Evolutionary conservation across 2,888 invertebrate species (phyloP).

Genomic region (Cataglyphis livida): DNA sequence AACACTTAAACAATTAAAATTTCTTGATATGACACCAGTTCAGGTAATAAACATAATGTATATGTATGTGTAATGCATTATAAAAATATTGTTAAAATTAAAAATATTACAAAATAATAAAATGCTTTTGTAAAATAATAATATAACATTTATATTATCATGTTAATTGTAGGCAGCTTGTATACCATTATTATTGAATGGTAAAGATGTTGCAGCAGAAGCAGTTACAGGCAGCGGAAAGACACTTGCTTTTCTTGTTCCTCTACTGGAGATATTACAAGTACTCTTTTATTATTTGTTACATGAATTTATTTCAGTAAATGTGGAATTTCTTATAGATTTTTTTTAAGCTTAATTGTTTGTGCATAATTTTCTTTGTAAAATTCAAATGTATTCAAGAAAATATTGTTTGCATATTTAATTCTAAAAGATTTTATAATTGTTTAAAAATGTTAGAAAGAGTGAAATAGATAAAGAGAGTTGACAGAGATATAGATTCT

Average conservation of each 20-base stretch:
- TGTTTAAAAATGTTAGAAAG: too few relatives aligned
- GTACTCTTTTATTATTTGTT: slow-evolving; percentile 72
- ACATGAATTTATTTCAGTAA: not conserved
- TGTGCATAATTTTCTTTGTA: not conserved
- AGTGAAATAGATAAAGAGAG: too few relatives aligned
- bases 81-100: not conserved
- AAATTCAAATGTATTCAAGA: not conserved
- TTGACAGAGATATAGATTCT: too few relatives aligned
- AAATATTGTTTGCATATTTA: slow-evolving; percentile 10
- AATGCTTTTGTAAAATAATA: not conserved
- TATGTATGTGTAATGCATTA: not conserved
- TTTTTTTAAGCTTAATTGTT: not conserved
- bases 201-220: slow-evolving; percentile 99
- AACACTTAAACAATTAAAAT: slow-evolving; percentile 87
- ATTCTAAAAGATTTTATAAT: slow-evolving; percentile 19
- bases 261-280: slow-evolving; percentile 94
- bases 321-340: not conserved
- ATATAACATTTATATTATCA: not conserved
- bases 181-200: slow-evolving; percentile 94
- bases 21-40: slow-evolving; percentile 88
- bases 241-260: slow-evolving; percentile 97
- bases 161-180: slow-evolving; percentile 90
- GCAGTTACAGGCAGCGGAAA: slow-evolving; percentile 99
- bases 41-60: slow-evolving; percentile 83
- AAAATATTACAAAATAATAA: not conserved